These are phyloP conservation scores for Halocaridina rubra DNA, from an alignment of 2,888 invertebrate species.

Conservation along the genomic window DNA sequence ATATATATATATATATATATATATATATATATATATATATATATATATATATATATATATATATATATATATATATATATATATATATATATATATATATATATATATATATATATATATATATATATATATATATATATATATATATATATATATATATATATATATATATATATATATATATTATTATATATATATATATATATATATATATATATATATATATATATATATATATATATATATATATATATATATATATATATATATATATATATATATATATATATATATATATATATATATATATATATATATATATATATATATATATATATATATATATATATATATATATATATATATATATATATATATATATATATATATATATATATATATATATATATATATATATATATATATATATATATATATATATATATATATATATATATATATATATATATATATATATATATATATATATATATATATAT, in stretches of 20 bases:
- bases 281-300: conserved; percentile 19
- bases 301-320: background rate
- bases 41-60: too few relatives aligned
- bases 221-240: background rate
- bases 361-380: background rate
- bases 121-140: background rate
- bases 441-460: background rate
- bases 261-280: conserved; percentile 19
- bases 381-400: conserved; percentile 10
- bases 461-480: too few relatives aligned
- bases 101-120: background rate
- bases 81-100: too few relatives aligned
- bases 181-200: conserved; percentile 19
- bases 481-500: too few relatives aligned
- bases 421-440: background rate
- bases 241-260: conserved; percentile 13
- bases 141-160: conserved; percentile 19
- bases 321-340: background rate
- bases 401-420: conserved; percentile 19
- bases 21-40: too few relatives aligned
- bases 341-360: background rate
- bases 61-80: too few relatives aligned
- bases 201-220: conserved; percentile 10
- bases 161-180: conserved; percentile 19
- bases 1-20: too few relatives aligned